Base-by-base conservation (phyloP, 2,888 invertebrate species). In the Bellardia bayeri region DNA sequence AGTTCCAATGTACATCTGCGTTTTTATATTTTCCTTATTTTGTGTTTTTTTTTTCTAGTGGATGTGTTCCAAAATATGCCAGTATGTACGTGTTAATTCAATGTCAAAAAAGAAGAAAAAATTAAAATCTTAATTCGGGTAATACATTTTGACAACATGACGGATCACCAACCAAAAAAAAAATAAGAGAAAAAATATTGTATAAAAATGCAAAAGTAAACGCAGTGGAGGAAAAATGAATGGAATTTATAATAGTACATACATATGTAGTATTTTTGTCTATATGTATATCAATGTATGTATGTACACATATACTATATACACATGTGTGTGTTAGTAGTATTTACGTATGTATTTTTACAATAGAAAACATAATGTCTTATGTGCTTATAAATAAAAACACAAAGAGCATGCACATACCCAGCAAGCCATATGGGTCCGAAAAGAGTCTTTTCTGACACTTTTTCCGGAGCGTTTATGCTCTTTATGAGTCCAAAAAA, bases 101-200 rank as follows among this genome's bases (percentile, higher is more conserved):
- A 88, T 89, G 88, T 85, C 87, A 89, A 85, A 89, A 61, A 75
- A 82, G 42, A 40, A 81, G 14, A 49, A 74, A 79, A 93, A 92
- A 91, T 91, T 90, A 91, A 89, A 93, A 93, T 93, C 93, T 93
- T 93, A 94, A 94, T 93, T 93, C 93, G 92, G 92, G 92, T 94
- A 93, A 94, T 93, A 93, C 93, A 92, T 93, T 92, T 93, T 94
- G 94, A 94, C 94, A 94, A 93, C 92, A 93, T 94, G 94, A 94
- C 94, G 93, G 94, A 94, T 94, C 94, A 94, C 94, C 93, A 91
- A 91, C 91, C 90, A 40, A 72, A 74, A 61, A 49, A 68, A 51
- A 56, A 56, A 56, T 13, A 49, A 81, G 68, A 23, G 63, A n/a
- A 72, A 81, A 75, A 23, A 68, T 13, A 76, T 14, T 14, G 63